phyloP scores from a whole-genome alignment of 2,888 invertebrate species.

The Acrobasis repandana region DNA sequence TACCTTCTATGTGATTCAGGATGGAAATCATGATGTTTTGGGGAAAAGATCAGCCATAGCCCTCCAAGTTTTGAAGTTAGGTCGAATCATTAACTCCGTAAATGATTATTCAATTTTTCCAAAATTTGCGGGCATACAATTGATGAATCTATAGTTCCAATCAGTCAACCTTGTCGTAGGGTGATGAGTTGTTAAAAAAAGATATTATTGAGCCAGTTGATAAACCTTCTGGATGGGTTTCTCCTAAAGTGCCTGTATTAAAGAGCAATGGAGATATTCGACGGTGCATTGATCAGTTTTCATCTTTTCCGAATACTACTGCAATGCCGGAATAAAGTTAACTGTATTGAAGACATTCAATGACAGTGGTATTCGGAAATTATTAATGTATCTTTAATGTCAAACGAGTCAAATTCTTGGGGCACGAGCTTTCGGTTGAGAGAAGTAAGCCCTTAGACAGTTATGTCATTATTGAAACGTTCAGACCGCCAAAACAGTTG shows the following conservation, averaged over 20 bases:
- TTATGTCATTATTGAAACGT: conserved; percentile 31
- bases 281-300: conserved; percentile 38
- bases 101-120: too few relatives aligned
- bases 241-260: conserved; percentile 35
- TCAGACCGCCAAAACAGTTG: conserved; percentile 32
- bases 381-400: conserved; percentile 28
- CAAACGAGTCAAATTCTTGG: conserved; percentile 28
- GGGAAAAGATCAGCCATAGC: too few relatives aligned
- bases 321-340: conserved; percentile 34
- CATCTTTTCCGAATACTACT: conserved; percentile 27
- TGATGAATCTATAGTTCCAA: too few relatives aligned
- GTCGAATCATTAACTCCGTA: too few relatives aligned
- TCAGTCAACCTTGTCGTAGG: not conserved
- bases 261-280: conserved; percentile 36
- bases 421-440: conserved; percentile 30
- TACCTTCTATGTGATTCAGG: too few relatives aligned
- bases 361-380: conserved; percentile 32
- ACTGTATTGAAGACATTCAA: conserved; percentile 43
- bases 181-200: conserved; percentile 28
- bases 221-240: conserved; percentile 33
- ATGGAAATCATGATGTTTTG: too few relatives aligned
- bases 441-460: conserved; percentile 35
- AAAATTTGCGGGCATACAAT: too few relatives aligned
- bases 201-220: conserved; percentile 38
- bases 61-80: too few relatives aligned